Evolutionary conservation across 2,113 vertebrate species (phyloP).

Genomic region (Anhinga rufa): DNA sequence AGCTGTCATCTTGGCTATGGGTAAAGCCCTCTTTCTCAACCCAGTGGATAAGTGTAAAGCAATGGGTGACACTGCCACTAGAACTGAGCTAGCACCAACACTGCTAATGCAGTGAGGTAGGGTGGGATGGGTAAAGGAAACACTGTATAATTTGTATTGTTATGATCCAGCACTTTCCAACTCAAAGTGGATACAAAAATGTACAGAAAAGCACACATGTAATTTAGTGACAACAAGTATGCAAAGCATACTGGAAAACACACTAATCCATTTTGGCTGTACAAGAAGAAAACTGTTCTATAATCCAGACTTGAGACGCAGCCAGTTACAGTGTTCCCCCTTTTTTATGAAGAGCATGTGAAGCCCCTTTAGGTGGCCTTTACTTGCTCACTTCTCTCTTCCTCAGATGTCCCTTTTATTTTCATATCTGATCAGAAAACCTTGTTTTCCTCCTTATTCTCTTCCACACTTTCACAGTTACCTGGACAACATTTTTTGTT

Average conservation of each 20-base stretch:
- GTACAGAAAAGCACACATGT: background rate
- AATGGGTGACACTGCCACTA: background rate
- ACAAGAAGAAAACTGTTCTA: background rate
- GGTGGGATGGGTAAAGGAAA: background rate
- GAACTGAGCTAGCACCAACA: background rate
- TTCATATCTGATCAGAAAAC: background rate
- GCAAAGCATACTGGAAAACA: background rate
- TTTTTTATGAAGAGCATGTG: background rate
- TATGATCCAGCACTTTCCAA: background rate
- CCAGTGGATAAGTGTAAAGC: background rate
- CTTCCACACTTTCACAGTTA: background rate
- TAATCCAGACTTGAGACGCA: background rate
- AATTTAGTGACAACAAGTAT: background rate
- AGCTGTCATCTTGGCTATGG: background rate
- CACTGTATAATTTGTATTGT: background rate
- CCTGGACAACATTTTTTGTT: background rate
- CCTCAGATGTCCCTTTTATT: background rate
- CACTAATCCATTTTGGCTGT: background rate
- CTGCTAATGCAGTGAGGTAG: background rate
- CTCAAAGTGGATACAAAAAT: background rate
- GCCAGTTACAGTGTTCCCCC: background rate
- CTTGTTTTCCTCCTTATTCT: background rate
- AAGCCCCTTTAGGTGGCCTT: background rate
- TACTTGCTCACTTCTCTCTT: background rate
- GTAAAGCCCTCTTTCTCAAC: background rate